Evolutionary conservation across 37 sponge, comb jelly and placozoan species (phyloP).

Genomic region (Aphrocallistes beatrix): DNA sequence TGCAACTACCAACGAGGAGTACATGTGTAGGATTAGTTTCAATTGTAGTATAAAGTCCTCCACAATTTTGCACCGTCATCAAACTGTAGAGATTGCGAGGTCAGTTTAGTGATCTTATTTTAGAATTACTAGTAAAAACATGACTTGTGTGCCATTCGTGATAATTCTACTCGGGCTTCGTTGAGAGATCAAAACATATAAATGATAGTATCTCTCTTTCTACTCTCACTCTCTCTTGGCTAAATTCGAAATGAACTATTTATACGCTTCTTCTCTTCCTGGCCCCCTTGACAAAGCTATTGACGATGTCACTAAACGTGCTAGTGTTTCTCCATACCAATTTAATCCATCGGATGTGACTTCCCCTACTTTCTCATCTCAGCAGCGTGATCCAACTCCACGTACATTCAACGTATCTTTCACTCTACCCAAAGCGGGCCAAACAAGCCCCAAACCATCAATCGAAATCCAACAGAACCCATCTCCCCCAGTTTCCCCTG

Average conservation of each 20-base stretch:
- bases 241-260: no score
- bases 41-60: no score
- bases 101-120: no score
- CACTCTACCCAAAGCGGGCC: not conserved
- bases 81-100: no score
- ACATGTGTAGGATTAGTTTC: not conserved
- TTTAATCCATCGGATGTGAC: not conserved
- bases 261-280: not conserved
- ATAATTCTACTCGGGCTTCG: no score
- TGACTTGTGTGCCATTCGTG: no score
- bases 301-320: not conserved
- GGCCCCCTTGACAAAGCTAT: constrained; percentile 6
- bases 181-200: no score
- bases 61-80: no score
- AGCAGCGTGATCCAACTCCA: not conserved
- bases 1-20: not conserved
- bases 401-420: not conserved
- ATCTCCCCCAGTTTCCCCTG: not conserved
- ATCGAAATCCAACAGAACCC: not conserved
- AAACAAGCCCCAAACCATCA: not conserved
- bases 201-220: no score
- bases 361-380: not conserved
- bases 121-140: no score
- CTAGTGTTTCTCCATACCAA: not conserved
- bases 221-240: no score